Base-by-base conservation (phyloP, 2,797 vertebrate genomes). In the Paguma larvata region DNA sequence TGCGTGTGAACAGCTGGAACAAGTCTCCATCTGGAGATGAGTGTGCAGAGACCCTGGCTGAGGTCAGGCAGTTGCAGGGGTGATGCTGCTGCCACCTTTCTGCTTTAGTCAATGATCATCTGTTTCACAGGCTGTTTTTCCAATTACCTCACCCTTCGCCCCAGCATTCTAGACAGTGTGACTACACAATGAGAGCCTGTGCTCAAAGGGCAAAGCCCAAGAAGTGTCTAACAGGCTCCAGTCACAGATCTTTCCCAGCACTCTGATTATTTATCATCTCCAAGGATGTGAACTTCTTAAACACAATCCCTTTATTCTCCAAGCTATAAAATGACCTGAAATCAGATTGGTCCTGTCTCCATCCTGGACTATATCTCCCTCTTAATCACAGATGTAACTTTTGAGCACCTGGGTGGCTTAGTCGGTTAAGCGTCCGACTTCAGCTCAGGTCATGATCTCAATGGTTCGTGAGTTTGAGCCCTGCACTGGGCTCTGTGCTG, bases 111-210 rank as follows among this genome's bases (percentile, higher is more conserved):
- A 93, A 63, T 30, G 80, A 85, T 48, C 34, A 48, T 30, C 48
- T 87, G 53, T n/a, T 80, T 86, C 13, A 72, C 23, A 46, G 85
- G 90, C n/a, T 86, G 46, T 75, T 95, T 90, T 92, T 94, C 59
- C 27, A 73, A 56, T 46, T 41, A 94, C 44, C 73, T 67, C 30
- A 82, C 62, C 86, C 27, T 56, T 27, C 53, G 10, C 56, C 9
- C 51, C 38, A 65, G 70, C 44, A 89, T 97, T 98, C 97, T 91
- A 97, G 53, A 97, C 59, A 48, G 32, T 73, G 34, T 92, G 94
- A 97, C 65, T 27, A 68, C 95, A 98, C 83, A 97, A 93, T 96
- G 92, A 93, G 70, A 86, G 38, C 27, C 62, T 63, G 27, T 75
- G 89, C 34, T 83, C 91, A 63, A 63, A 70, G 53, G 63, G 38